These are phyloP conservation scores for Dynastes maya DNA, from an alignment of 2,888 invertebrate species.

Conservation along the genomic window DNA sequence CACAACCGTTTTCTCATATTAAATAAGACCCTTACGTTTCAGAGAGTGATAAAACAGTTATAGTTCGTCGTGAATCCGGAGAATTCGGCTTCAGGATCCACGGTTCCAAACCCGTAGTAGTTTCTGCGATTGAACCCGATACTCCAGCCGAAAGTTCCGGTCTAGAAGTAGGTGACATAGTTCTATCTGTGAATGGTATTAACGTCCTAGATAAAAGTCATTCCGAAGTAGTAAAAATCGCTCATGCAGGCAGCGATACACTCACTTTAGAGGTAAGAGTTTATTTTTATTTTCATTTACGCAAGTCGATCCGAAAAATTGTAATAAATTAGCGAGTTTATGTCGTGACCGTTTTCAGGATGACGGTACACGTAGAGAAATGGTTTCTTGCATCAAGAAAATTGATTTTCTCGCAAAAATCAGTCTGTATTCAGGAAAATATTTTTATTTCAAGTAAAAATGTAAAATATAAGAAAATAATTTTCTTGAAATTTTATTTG, in stretches of 20 bases:
- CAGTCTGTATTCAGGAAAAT: no score
- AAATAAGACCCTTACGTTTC: constrained; percentile 57
- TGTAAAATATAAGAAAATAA: no score
- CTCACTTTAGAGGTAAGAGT: constrained; percentile 84
- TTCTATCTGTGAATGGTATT: constrained; percentile 91
- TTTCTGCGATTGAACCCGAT: constrained; percentile 94
- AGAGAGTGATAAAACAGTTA: constrained; percentile 92
- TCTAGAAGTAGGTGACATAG: constrained; percentile 94
- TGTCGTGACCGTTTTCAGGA: no score
- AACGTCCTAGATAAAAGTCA: constrained; percentile 94
- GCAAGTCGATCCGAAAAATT: background rate
- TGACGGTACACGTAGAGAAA: no score
- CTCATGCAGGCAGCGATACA: constrained; percentile 90
- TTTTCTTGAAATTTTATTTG: no score
- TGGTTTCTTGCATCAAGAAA: no score
- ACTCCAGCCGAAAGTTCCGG: constrained; percentile 95
- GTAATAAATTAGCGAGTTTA: no score
- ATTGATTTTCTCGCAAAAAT: no score
- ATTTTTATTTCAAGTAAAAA: no score
- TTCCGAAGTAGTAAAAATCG: constrained; percentile 93
- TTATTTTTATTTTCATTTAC: background rate
- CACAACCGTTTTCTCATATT: background rate
- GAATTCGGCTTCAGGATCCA: constrained; percentile 97
- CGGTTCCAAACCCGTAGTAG: constrained; percentile 96
- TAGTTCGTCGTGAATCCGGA: constrained; percentile 86